These are phyloP conservation scores for Cyprinodon diabolis DNA, from an alignment of 2,797 vertebrate genomes.

Conservation along the genomic window DNA sequence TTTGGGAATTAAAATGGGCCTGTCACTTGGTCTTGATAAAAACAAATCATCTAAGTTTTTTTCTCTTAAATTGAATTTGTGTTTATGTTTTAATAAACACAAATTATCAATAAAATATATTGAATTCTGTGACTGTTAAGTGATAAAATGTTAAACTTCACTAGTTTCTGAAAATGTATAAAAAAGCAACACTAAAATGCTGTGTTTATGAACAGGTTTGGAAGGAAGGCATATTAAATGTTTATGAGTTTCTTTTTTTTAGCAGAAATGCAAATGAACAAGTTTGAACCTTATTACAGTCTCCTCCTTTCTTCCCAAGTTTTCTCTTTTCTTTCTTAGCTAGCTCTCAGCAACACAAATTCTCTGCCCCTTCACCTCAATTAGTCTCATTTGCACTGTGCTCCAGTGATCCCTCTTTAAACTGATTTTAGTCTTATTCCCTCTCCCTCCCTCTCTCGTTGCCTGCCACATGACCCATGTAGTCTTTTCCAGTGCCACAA, in stretches of 20 bases:
- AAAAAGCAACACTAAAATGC: neutral
- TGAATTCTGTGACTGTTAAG: neutral
- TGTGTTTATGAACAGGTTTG: neutral
- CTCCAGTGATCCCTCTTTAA: slow-evolving; percentile 63
- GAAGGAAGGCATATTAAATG: neutral
- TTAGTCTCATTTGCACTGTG: slow-evolving; percentile 61
- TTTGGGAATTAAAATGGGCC: neutral
- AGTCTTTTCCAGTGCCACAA: slow-evolving; percentile 59
- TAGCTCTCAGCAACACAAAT: slow-evolving; percentile 29
- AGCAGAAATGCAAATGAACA: slow-evolving; percentile 6
- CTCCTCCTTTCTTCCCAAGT: slow-evolving; percentile 3
- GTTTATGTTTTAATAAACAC: neutral
- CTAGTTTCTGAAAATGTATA: neutral
- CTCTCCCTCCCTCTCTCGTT: slow-evolving; percentile 39
- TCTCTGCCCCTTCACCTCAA: slow-evolving; percentile 52
- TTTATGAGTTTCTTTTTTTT: slow-evolving; percentile 1
- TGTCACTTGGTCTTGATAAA: neutral
- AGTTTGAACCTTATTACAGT: neutral
- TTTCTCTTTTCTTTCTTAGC: slow-evolving; percentile 17
- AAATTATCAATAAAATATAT: neutral
- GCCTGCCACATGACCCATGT: slow-evolving; percentile 65
- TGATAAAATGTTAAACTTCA: neutral
- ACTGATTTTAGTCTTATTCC: slow-evolving; percentile 61
- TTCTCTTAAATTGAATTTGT: neutral
- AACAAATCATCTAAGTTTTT: too few species aligned